A percentile compares a stretch with the other conserved stretches of the same genome.
These are phyloP conservation scores for Diachasmimorpha longicaudata DNA, from an alignment of 1,140 invertebrate species.

Conservation along the genomic window DNA sequence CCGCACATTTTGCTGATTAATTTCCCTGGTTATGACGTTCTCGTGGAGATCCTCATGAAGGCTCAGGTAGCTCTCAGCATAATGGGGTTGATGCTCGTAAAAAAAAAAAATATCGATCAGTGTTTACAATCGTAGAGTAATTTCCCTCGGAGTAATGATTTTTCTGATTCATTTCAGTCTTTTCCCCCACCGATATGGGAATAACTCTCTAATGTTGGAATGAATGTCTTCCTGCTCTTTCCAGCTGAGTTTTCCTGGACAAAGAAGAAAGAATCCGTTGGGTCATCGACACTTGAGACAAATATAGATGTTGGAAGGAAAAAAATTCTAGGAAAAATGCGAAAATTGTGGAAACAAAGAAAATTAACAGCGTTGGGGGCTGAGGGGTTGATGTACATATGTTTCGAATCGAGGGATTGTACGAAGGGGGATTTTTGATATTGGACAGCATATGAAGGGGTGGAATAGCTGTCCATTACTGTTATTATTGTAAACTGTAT, in stretches of 20 bases:
- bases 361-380: neutral
- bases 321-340: neutral
- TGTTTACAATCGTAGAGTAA: neutral
- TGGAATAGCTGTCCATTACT: neutral
- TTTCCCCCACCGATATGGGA: no score
- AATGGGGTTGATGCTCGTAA: neutral
- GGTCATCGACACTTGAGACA: neutral
- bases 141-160: neutral
- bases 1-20: neutral
- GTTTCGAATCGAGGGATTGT: neutral
- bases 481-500: conserved; percentile 5
- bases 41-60: neutral
- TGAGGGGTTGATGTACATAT: neutral
- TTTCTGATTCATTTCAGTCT: no score
- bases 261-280: neutral
- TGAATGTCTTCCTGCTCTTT: neutral
- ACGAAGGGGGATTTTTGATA: neutral
- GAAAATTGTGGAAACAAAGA: neutral
- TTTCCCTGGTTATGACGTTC: neutral
- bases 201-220: neutral
- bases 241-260: neutral
- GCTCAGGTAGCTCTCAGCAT: neutral
- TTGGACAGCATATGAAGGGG: neutral
- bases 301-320: neutral
- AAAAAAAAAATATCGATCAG: neutral